These are phyloP conservation scores for Mythimna loreyi DNA, from an alignment of 2,888 invertebrate species.

Conservation along the genomic window DNA sequence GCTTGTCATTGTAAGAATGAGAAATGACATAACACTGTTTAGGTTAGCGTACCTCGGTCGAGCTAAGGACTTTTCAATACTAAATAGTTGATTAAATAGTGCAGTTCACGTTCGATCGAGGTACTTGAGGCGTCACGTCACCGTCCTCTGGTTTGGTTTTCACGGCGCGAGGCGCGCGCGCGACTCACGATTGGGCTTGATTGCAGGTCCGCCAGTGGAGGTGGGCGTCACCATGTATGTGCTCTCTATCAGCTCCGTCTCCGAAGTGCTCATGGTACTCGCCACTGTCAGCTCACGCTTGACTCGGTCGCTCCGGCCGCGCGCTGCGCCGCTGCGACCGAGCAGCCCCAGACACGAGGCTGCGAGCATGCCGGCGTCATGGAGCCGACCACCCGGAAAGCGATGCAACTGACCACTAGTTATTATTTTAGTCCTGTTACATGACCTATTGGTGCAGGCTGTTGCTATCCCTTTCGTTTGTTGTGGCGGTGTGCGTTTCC, in stretches of 20 bases:
- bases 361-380: conserved; percentile 85
- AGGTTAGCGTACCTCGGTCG: conserved; percentile 76
- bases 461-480: conserved; percentile 43
- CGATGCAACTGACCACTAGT: conserved; percentile 65
- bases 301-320: conserved; percentile 83
- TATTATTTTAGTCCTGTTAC: conserved; percentile 30
- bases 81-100: conserved; percentile 15
- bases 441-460: conserved; percentile 1
- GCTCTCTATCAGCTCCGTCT: conserved; percentile 99
- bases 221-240: conserved; percentile 99
- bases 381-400: conserved; percentile 74
- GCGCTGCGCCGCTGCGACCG: conserved; percentile 84
- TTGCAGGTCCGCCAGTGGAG: conserved; percentile 99
- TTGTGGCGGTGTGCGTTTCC: conserved; percentile 75
- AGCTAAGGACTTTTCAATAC: conserved; percentile 62
- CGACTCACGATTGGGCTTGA: conserved; percentile 89
- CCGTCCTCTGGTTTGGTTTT: conserved; percentile 86
- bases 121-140: conserved; percentile 72
- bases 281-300: conserved; percentile 88
- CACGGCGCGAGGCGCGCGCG: conserved; percentile 81
- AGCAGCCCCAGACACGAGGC: conserved; percentile 91
- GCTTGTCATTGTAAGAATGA: conserved; percentile 73
- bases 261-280: conserved; percentile 99
- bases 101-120: conserved; percentile 73
- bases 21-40: conserved; percentile 63